Conservation (phyloP, 2,888 invertebrate genomes). For the Drosophila borborema region DNA sequence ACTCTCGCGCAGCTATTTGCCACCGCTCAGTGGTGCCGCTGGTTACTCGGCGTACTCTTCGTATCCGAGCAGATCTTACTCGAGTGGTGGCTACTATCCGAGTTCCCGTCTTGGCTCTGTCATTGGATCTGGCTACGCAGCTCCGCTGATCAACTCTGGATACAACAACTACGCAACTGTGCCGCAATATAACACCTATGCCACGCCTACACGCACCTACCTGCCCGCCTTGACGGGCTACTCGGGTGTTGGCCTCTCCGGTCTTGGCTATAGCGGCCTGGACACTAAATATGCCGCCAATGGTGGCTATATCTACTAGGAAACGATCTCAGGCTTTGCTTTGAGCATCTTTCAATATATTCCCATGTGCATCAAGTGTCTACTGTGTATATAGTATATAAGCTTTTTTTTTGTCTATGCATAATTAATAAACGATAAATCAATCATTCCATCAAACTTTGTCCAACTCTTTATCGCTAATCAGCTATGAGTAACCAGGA, state of each 20-base stretch:
- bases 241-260: neutral
- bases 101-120: slow-evolving; percentile 18
- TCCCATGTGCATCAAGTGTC: neutral
- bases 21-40: slow-evolving; percentile 60
- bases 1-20: slow-evolving; percentile 71
- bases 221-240: slow-evolving; percentile 49
- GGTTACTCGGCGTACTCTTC: slow-evolving; percentile 44
- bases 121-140: slow-evolving; percentile 16
- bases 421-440: neutral
- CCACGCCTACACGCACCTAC: slow-evolving; percentile 59
- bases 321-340: neutral
- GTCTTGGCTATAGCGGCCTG: slow-evolving; percentile 35
- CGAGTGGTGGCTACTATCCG: neutral
- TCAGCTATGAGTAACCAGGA: neutral
- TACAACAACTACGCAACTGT: slow-evolving; percentile 60
- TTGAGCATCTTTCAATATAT: neutral
- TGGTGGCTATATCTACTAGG: slow-evolving; percentile 79
- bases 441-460: neutral
- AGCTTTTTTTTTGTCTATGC: neutral
- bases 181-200: slow-evolving; percentile 60
- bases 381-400: neutral
- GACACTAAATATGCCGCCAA: slow-evolving; percentile 78
- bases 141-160: slow-evolving; percentile 24
- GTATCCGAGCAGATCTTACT: slow-evolving; percentile 7
- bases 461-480: neutral